These are phyloP conservation scores for Rhipidura dahli DNA, from an alignment of 2,113 vertebrate species.

Conservation along the genomic window DNA sequence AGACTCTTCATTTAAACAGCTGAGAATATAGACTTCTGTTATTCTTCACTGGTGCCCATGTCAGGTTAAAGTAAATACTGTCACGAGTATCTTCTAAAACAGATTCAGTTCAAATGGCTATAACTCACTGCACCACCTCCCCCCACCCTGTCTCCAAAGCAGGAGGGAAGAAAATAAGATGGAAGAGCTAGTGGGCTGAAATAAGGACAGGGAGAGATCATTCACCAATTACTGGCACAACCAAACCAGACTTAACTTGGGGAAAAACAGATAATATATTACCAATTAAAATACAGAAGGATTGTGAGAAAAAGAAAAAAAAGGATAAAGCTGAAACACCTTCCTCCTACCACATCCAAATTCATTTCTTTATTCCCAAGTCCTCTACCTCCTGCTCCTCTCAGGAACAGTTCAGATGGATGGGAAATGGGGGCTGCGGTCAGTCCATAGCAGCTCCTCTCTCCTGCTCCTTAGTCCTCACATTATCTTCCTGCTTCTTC, in stretches of 20 bases:
- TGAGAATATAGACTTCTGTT: background rate
- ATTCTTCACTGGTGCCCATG: background rate
- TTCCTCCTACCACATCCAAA: fast-evolving
- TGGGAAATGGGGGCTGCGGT: fast-evolving
- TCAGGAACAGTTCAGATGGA: fast-evolving
- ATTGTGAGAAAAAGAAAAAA: background rate
- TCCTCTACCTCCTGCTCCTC: fast-evolving
- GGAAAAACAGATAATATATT: background rate
- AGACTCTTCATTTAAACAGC: background rate
- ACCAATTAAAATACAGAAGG: background rate
- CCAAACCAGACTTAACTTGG: background rate
- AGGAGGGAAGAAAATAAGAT: background rate
- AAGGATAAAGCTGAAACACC: background rate
- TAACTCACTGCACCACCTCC: background rate
- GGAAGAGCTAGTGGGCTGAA: background rate
- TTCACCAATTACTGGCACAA: fast-evolving
- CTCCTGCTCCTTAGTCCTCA: background rate
- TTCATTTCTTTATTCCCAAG: background rate
- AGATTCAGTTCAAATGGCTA: background rate
- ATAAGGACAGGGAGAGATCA: background rate
- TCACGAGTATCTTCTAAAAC: background rate
- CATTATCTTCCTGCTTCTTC: background rate
- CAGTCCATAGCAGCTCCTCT: background rate
- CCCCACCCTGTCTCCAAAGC: background rate
- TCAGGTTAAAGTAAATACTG: background rate